Evolutionary conservation across 2,797 vertebrate species (phyloP).

Genomic region (Onychomys torridus): DNA sequence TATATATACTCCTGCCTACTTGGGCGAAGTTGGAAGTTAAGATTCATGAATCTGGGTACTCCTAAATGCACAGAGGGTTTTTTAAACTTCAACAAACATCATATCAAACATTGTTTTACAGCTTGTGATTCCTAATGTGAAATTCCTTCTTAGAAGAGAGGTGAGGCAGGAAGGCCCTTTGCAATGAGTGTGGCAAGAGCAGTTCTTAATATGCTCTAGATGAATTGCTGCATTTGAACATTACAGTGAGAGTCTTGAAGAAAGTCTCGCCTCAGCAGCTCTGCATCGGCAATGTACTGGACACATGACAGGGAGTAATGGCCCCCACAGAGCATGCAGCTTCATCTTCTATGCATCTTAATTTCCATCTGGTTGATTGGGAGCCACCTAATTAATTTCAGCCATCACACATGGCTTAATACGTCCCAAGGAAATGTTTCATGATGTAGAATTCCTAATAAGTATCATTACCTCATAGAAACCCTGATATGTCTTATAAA

Average conservation of each 20-base stretch:
- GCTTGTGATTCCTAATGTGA: not conserved
- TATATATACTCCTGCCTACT: not conserved
- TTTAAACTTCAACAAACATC: not conserved
- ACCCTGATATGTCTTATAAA: not conserved
- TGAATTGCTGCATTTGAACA: not conserved
- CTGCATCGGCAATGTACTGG: not conserved
- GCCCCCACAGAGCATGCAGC: not conserved
- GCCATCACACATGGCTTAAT: not conserved
- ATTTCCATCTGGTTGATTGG: not conserved
- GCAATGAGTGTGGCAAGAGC: not conserved
- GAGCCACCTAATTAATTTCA: not conserved
- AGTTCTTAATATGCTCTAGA: too few relatives aligned
- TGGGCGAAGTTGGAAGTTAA: not conserved
- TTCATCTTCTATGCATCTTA: not conserved
- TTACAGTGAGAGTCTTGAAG: fast-evolving
- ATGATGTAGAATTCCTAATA: constrained; percentile 1
- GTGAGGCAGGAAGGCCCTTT: fast-evolving
- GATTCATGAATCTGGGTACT: not conserved
- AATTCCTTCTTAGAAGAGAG: too few relatives aligned
- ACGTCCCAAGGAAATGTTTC: not conserved
- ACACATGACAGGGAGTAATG: not conserved
- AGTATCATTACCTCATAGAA: not conserved
- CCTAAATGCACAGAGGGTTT: not conserved
- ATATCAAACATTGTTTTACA: not conserved
- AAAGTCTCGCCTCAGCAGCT: not conserved